Evolutionary conservation across 1,140 invertebrate genomes (phyloP), one percentile per base, ranked within the genome.

Genomic region (Dinothrombium tinctorium): DNA sequence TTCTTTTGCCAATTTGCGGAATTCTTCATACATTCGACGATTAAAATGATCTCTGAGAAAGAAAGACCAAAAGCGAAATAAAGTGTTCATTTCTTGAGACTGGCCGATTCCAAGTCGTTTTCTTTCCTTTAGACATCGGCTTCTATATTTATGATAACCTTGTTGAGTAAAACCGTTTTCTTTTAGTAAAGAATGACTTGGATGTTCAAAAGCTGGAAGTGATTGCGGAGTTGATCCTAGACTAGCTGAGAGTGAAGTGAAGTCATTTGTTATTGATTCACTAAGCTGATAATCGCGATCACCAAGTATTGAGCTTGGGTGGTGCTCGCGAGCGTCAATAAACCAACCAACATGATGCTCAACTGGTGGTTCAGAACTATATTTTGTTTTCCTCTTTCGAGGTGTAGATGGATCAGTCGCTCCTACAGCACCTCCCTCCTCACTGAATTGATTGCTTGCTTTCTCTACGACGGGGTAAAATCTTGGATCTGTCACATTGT

Each of bases 11-110:
- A 92, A 55, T 33, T 64, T 67, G 53, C 72, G 74, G 59, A 98
- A 98, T 61, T 98, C 92, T 47, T 80, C 74, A 59, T 95, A 99
- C 90, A 99, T 96, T 49, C 77, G 89, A 50, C 77, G 72, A 63
- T 96, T 96, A 62, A 94, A 99, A 59, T 96, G 89, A 56, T 96
- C 87, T 39, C 90, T 64, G 32, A 99, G 66, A 65, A 98, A 99
- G 69, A 96, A 95, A 19, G 90, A 96, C 92, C 92, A 99, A 64
- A 99, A 99, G 43, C 92, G 68, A 64, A 87, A 94, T 2, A 94
- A 64, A 0, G 87, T 94, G 58, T 94, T 92, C 87, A 94, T 94
- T 59, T 92, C 86, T 54, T 81, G 79, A 11, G 82, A 86, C 50
- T 82, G 76, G 0, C 90, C 90, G 53, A 76, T 75, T 36, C 90